phyloP scores from a whole-genome alignment of 2,888 invertebrate species.

The Lutraria lutraria region DNA sequence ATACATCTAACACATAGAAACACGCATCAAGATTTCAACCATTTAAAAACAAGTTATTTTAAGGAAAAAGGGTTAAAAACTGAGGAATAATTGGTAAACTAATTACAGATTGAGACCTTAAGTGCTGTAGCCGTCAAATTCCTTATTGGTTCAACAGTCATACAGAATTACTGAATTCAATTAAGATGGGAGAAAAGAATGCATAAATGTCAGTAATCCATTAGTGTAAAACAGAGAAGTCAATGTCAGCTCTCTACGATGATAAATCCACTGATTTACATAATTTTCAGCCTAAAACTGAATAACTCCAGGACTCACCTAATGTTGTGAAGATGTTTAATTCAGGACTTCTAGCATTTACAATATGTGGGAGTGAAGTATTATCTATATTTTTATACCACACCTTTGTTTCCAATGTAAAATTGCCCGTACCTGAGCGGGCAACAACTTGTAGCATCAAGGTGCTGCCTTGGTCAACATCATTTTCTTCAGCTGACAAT shows the following conservation, averaged over 20 bases:
- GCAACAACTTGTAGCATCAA: too few species aligned
- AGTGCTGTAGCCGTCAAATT: slow-evolving; percentile 28
- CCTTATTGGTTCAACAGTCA: slow-evolving; percentile 8
- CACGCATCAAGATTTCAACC: background rate
- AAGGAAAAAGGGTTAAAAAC: background rate
- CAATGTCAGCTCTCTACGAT: background rate
- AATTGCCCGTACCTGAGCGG: too few species aligned
- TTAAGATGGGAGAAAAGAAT: slow-evolving; percentile 23
- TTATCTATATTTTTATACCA: too few species aligned
- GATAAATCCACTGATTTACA: slow-evolving; percentile 20
- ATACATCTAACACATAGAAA: slow-evolving; percentile 2
- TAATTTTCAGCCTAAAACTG: slow-evolving; percentile 17
- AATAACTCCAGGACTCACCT: background rate
- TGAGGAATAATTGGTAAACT: slow-evolving; percentile 16
- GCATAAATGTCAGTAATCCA: slow-evolving; percentile 28
- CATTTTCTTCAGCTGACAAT: too few species aligned
- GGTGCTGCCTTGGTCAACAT: too few species aligned
- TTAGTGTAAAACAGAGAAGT: slow-evolving; percentile 30
- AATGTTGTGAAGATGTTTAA: background rate
- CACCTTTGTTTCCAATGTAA: too few species aligned
- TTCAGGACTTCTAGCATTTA: background rate
- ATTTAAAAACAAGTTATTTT: slow-evolving; percentile 19
- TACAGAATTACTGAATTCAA: slow-evolving; percentile 27
- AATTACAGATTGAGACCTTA: slow-evolving; percentile 20
- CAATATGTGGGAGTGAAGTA: background rate